Evolutionary conservation across 2,113 vertebrate species (phyloP).

Genomic region (Percopsis transmontana): DNA sequence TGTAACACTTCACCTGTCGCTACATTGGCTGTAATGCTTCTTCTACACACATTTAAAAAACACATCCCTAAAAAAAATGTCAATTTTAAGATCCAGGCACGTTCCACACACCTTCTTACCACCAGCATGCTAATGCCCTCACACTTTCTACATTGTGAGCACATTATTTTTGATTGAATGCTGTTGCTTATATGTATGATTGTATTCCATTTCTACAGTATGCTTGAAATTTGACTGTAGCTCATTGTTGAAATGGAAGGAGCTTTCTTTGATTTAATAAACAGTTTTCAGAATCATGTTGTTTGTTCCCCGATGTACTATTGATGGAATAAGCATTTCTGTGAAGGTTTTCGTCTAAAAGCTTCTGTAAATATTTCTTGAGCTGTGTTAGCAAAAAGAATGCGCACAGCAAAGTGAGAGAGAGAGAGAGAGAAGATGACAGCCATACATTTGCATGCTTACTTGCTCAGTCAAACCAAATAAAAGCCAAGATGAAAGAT

Average conservation of each 20-base stretch:
- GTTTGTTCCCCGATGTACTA: constrained; percentile 35
- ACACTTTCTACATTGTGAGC: too few relatives aligned
- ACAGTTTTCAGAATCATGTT: constrained; percentile 40
- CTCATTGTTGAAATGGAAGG: background rate
- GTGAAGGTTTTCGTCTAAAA: constrained; percentile 40
- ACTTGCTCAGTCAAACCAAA: constrained; percentile 9
- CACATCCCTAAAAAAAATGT: too few relatives aligned
- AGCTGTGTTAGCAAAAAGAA: constrained; percentile 27
- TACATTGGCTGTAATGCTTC: background rate
- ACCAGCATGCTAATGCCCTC: too few relatives aligned
- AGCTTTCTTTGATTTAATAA: constrained; percentile 51
- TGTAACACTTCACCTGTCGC: background rate
- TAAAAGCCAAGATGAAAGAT: constrained; percentile 35
- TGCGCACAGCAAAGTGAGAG: background rate
- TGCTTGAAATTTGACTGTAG: background rate
- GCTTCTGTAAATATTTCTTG: constrained; percentile 28
- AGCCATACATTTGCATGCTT: constrained; percentile 3
- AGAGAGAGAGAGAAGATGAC: background rate
- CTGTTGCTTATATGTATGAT: too few relatives aligned
- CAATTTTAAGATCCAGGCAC: too few relatives aligned
- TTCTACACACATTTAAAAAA: background rate
- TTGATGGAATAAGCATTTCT: constrained; percentile 16
- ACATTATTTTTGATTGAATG: too few relatives aligned
- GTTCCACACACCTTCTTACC: too few relatives aligned
- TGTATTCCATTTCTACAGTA: too few relatives aligned